A percentile compares a stretch with the other conserved stretches of the same genome.
Conservation (phyloP, 2,113 vertebrate genomes). For the Dipodomys ordii region DNA sequence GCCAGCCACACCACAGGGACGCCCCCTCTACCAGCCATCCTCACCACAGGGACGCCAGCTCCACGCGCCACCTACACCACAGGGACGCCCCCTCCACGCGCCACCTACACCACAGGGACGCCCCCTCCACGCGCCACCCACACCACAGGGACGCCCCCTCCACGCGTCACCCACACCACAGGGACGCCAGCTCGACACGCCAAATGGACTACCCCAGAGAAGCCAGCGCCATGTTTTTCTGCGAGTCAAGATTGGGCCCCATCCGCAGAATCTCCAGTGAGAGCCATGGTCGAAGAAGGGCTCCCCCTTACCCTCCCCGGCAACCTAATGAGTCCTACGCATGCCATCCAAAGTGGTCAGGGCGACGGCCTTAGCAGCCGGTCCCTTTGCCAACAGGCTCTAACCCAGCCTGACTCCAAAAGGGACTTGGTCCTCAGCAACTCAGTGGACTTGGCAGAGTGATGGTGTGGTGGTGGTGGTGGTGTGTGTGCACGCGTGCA, state of each 20-base stretch:
- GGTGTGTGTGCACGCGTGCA: too few relatives aligned
- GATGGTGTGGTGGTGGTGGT: too few relatives aligned
- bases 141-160: too few relatives aligned
- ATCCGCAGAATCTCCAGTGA: not conserved
- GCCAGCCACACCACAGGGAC: too few relatives aligned
- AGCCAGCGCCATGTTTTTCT: too few relatives aligned
- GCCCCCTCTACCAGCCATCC: too few relatives aligned
- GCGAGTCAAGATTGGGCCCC: not conserved
- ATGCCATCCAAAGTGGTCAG: not conserved
- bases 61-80: too few relatives aligned
- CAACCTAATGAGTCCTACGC: fast-evolving
- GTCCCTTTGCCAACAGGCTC: fast-evolving
- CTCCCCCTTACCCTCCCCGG: not conserved
- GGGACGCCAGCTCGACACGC: too few relatives aligned
- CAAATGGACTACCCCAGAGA: not conserved
- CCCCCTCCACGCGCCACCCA: fast-evolving
- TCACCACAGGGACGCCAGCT: not conserved
- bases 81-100: too few relatives aligned
- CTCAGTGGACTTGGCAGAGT: not conserved
- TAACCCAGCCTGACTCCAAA: fast-evolving
- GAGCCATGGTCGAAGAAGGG: not conserved
- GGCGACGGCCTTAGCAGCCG: not conserved
- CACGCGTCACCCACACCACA: too few relatives aligned
- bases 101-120: too few relatives aligned
- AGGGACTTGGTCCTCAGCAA: not conserved